Percentiles rank a stretch among this genome's conserved stretches.
Conservation (phyloP, 2,888 invertebrate species). For the Pachydiplax longipennis region DNA sequence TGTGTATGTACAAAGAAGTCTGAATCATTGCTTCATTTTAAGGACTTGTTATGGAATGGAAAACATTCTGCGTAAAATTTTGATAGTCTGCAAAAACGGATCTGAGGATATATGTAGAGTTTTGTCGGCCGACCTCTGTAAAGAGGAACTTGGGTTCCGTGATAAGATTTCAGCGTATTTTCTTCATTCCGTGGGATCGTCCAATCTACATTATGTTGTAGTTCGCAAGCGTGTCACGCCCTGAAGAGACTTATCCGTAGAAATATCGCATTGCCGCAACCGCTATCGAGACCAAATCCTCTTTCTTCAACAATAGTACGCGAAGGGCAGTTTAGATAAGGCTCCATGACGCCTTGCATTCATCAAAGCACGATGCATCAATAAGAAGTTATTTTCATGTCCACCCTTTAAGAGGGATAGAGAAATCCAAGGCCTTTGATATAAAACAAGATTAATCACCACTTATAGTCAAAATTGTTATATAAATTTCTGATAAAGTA, state of each 20-base stretch:
- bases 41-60: too few relatives aligned
- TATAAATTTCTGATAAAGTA: background rate
- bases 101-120: background rate
- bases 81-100: too few relatives aligned
- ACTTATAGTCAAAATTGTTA: background rate
- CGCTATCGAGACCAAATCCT: too few relatives aligned
- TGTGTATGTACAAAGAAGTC: too few relatives aligned
- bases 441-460: background rate
- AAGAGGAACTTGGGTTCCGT: background rate
- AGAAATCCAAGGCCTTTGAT: background rate
- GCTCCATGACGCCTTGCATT: background rate
- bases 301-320: background rate
- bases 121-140: background rate
- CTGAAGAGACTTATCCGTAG: background rate
- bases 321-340: background rate
- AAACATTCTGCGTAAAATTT: too few relatives aligned
- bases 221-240: background rate
- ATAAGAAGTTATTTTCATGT: background rate
- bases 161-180: background rate
- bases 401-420: background rate
- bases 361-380: background rate
- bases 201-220: slow-evolving; percentile 7
- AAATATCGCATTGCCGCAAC: background rate
- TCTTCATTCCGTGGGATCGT: background rate
- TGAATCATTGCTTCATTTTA: too few relatives aligned